A percentile compares a stretch with the other conserved stretches of the same genome.
These are phyloP conservation scores for Pavo muticus DNA, from an alignment of 2,113 vertebrate species.

Conservation along the genomic window DNA sequence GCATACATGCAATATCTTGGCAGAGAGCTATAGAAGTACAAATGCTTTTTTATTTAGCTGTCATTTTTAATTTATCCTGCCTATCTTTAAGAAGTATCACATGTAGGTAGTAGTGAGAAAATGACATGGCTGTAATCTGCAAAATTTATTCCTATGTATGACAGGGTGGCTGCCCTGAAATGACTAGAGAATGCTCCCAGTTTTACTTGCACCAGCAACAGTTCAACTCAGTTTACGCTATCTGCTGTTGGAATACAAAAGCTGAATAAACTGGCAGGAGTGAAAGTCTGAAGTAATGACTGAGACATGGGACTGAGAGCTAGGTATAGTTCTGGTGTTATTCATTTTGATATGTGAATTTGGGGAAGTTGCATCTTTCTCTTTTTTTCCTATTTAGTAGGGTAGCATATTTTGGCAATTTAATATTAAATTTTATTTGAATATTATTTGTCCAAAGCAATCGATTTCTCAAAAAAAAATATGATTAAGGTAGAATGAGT, in stretches of 20 bases:
- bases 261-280: background rate
- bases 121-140: background rate
- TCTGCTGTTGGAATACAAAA: background rate
- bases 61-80: background rate
- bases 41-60: background rate
- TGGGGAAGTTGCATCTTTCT: background rate
- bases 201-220: background rate
- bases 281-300: background rate
- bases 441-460: background rate
- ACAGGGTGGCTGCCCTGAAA: background rate
- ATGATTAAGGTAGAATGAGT: background rate
- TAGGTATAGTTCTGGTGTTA: background rate
- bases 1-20: background rate
- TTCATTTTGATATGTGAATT: background rate
- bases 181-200: background rate
- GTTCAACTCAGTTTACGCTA: background rate
- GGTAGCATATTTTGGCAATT: background rate
- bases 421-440: background rate
- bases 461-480: background rate
- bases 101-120: background rate
- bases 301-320: background rate
- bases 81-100: background rate
- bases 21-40: background rate
- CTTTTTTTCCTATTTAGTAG: background rate
- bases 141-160: background rate